Evolutionary conservation across 2,888 invertebrate species (phyloP).

Genomic region (Latrodectus elegans): DNA sequence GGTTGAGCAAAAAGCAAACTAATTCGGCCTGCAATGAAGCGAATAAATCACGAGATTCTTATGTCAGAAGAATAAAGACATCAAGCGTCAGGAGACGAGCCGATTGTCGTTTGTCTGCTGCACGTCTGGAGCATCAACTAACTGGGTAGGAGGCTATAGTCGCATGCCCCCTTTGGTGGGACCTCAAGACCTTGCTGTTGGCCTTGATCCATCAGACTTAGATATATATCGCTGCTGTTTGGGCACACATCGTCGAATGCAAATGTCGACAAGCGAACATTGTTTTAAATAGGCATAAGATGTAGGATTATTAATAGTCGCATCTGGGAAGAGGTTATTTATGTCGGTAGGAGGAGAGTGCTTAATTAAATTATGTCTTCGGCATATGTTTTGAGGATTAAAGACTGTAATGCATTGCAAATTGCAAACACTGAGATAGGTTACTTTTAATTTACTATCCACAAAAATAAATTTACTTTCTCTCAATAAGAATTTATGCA

Average conservation of each 20-base stretch:
- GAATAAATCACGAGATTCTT: conserved; percentile 54
- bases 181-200: background rate
- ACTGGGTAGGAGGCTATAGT: background rate
- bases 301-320: background rate
- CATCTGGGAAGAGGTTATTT: background rate
- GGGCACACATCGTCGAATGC: background rate
- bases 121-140: background rate
- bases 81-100: conserved; percentile 32
- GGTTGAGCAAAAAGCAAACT: background rate
- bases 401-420: too few relatives aligned
- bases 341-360: background rate
- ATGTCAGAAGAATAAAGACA: conserved; percentile 46
- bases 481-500: too few relatives aligned
- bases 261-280: background rate
- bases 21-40: conserved; percentile 33
- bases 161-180: background rate
- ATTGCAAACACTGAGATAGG: too few relatives aligned
- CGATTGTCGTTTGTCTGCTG: conserved; percentile 35
- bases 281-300: background rate
- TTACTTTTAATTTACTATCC: too few relatives aligned
- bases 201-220: background rate
- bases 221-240: background rate
- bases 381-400: too few relatives aligned
- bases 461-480: too few relatives aligned
- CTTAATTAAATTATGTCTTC: too few relatives aligned